Evolutionary conservation across 1,140 invertebrate genomes (phyloP).

Genomic region (Drosophila prosaltans): DNA sequence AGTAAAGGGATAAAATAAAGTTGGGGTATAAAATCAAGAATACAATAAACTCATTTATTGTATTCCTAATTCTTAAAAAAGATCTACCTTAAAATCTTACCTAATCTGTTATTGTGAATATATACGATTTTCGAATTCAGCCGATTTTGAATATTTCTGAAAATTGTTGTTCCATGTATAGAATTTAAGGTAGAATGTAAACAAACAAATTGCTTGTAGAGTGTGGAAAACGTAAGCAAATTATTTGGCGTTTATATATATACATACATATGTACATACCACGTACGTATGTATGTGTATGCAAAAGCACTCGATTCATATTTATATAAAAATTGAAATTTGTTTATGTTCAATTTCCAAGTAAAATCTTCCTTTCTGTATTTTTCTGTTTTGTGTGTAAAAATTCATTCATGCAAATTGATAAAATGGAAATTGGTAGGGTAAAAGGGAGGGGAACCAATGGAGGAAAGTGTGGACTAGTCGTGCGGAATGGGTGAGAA

Average conservation of each 20-base stretch:
- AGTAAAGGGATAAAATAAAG: too few species aligned
- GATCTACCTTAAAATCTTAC: too few species aligned
- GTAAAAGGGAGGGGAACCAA: not conserved
- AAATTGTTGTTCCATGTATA: too few species aligned
- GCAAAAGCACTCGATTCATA: not conserved
- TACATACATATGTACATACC: not conserved
- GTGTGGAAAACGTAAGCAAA: not conserved
- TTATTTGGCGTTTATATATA: not conserved
- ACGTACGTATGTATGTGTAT: not conserved
- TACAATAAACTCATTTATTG: too few species aligned
- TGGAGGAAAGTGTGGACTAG: not conserved
- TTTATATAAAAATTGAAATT: constrained; percentile 19
- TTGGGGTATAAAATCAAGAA: too few species aligned
- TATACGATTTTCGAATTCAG: too few species aligned
- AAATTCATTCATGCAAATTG: constrained; percentile 30
- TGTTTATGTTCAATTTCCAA: constrained; percentile 10
- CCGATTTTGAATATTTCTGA: too few species aligned
- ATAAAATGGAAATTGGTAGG: not conserved
- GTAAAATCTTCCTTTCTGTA: not conserved
- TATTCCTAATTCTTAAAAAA: too few species aligned
- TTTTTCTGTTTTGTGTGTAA: constrained; percentile 12
- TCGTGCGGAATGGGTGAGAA: too few species aligned
- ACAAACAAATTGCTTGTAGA: not conserved
- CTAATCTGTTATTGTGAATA: too few species aligned
- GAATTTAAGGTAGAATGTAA: not conserved